A percentile compares a stretch with the other conserved stretches of the same genome.
Evolutionary conservation across 2,888 invertebrate species (phyloP).

Genomic region (Aspidapion aeneum): DNA sequence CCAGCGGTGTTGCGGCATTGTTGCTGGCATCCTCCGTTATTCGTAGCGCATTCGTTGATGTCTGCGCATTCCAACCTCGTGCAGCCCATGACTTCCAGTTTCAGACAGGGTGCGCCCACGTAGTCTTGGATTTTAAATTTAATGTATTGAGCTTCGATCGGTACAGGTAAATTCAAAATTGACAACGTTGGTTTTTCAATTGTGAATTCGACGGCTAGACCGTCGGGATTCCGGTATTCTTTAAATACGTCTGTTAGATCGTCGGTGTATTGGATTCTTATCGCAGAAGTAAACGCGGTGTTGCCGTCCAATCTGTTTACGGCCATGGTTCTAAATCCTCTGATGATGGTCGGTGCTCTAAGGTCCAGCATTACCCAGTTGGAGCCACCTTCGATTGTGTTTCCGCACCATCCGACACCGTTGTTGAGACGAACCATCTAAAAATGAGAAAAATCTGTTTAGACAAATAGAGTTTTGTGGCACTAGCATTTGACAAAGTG

Average conservation of each 20-base stretch:
- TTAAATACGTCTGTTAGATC: conserved; percentile 85
- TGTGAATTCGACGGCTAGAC: conserved; percentile 88
- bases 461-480: not conserved
- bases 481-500: no score
- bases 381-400: conserved; percentile 76
- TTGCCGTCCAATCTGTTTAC: conserved; percentile 79
- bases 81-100: conserved; percentile 91
- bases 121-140: conserved; percentile 86
- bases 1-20: conserved; percentile 91
- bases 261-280: conserved; percentile 84
- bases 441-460: conserved; percentile 4
- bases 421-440: conserved; percentile 81
- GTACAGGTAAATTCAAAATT: conserved; percentile 83
- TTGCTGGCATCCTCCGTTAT: conserved; percentile 91
- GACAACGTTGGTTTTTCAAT: conserved; percentile 88
- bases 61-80: conserved; percentile 85
- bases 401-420: conserved; percentile 88
- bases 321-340: conserved; percentile 89
- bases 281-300: conserved; percentile 85
- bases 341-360: conserved; percentile 81
- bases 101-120: conserved; percentile 83
- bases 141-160: conserved; percentile 86
- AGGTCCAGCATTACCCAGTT: conserved; percentile 89
- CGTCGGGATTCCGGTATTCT: conserved; percentile 90
- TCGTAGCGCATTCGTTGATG: conserved; percentile 80